Conservation (phyloP, 2,113 vertebrate genomes). For the Ochotona curzoniae region DNA sequence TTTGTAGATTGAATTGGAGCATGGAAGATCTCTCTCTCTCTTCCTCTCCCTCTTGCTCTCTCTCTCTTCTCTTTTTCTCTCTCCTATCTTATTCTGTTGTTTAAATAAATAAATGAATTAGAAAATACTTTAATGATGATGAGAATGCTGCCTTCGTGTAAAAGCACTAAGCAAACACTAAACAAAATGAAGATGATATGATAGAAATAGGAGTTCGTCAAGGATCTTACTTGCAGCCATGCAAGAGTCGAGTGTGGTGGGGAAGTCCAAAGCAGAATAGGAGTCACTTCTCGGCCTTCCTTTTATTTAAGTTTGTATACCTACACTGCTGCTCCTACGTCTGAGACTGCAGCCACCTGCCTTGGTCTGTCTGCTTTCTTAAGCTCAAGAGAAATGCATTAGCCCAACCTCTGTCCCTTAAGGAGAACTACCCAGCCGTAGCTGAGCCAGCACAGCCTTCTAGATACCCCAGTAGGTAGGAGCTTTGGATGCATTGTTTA, state of each 20-base stretch:
- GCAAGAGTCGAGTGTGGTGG: fast-evolving
- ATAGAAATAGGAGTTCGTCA: too few species aligned
- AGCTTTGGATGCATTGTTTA: neutral
- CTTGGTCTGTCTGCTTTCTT: neutral
- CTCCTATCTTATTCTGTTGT: too few species aligned
- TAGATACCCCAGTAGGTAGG: neutral
- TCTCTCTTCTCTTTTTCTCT: too few species aligned
- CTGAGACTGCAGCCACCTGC: neutral
- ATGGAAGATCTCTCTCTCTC: too few species aligned
- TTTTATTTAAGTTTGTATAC: neutral
- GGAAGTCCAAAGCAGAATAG: fast-evolving
- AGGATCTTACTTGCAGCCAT: fast-evolving
- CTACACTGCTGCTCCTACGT: neutral
- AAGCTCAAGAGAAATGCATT: neutral
- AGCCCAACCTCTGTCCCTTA: neutral
- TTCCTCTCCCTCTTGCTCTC: too few species aligned
- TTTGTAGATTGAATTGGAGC: too few species aligned
- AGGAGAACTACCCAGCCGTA: neutral
- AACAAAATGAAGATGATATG: neutral
- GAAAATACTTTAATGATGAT: neutral
- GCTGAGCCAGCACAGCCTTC: neutral
- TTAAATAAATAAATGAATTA: neutral
- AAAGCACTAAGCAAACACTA: neutral
- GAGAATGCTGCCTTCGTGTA: neutral
- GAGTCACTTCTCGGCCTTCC: neutral